These are phyloP conservation scores for Nectonema munidae DNA, from an alignment of 2,888 invertebrate genomes.

Conservation along the genomic window DNA sequence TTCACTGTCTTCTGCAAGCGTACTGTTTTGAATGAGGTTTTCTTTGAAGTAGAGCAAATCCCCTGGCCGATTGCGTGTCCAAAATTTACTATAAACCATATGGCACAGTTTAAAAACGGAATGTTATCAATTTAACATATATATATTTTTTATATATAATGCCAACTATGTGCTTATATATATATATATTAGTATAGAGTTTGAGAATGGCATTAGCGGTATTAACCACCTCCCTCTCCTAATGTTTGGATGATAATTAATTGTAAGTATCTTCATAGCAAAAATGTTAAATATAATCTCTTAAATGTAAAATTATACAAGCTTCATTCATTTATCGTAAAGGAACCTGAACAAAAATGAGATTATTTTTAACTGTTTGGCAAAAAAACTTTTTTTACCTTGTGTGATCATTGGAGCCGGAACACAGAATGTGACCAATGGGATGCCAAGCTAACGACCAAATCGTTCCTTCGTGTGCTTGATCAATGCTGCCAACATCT, in stretches of 20 bases:
- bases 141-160: no score
- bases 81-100: constrained; percentile 52
- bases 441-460: constrained; percentile 99
- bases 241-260: no score
- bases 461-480: constrained; percentile 91
- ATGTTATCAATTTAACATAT: background rate
- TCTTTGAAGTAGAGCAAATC: constrained; percentile 27
- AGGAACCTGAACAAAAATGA: no score
- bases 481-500: constrained; percentile 84
- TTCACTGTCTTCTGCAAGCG: no score
- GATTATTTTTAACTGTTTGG: background rate
- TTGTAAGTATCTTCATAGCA: no score
- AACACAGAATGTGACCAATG: constrained; percentile 79
- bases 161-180: no score
- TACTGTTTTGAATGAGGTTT: no score
- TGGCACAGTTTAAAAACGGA: constrained; percentile 8
- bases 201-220: no score
- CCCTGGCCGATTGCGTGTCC: constrained; percentile 91
- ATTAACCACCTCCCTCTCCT: no score
- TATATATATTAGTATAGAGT: no score
- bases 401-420: constrained; percentile 97
- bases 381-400: constrained; percentile 23
- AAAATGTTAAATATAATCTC: no score
- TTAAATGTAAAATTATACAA: no score
- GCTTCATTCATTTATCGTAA: background rate